Conservation (phyloP, 2,888 invertebrate genomes). For the Hylaea fasciaria region DNA sequence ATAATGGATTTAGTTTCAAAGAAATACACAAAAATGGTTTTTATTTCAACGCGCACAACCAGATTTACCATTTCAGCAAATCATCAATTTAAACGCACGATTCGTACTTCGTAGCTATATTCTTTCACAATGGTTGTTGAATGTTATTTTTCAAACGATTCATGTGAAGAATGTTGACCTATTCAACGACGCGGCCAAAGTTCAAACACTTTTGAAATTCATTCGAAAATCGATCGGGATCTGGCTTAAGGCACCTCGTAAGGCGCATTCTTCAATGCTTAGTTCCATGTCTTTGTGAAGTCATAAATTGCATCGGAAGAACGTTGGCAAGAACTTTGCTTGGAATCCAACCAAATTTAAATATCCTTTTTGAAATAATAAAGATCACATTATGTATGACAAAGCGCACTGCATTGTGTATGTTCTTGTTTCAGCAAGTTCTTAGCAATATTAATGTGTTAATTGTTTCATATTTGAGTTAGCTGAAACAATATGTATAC, state of each 20-base stretch:
- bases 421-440: conserved; percentile 31
- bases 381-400: conserved; percentile 66
- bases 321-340: conserved; percentile 70
- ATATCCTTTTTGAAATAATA: conserved; percentile 71
- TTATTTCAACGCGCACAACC: too few relatives aligned
- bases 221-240: conserved; percentile 46
- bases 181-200: conserved; percentile 37
- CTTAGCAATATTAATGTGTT: conserved; percentile 5
- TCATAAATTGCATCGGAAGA: conserved; percentile 70
- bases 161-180: conserved; percentile 32
- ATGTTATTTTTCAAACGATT: conserved; percentile 24
- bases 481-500: conserved; percentile 2
- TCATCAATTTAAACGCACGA: conserved; percentile 12
- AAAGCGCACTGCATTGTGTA: conserved; percentile 57
- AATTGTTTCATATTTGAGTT: conserved; percentile 21
- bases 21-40: too few relatives aligned
- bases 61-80: background rate
- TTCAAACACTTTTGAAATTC: conserved; percentile 45
- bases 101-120: conserved; percentile 6
- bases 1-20: too few relatives aligned
- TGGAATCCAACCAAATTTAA: conserved; percentile 79
- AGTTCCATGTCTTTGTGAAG: conserved; percentile 50
- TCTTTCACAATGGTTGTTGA: background rate
- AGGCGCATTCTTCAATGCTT: conserved; percentile 54
- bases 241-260: conserved; percentile 43